These are phyloP conservation scores for Delichon dasypus DNA, from an alignment of 2,797 vertebrate genomes.

Conservation along the genomic window DNA sequence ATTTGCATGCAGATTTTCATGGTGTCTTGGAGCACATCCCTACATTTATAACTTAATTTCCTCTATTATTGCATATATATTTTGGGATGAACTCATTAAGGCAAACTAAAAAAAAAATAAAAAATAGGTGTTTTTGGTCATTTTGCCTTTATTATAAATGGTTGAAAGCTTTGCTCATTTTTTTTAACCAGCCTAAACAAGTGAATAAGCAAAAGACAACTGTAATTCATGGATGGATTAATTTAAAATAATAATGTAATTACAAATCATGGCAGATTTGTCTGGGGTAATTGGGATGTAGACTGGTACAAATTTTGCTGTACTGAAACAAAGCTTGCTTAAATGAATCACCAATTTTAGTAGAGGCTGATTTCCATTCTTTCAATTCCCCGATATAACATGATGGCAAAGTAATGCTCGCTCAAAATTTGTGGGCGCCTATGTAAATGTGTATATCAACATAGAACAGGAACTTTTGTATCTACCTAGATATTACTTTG, in stretches of 20 bases:
- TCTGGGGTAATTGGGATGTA: slow-evolving; percentile 71
- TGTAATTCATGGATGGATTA: slow-evolving; percentile 76
- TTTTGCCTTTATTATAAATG: slow-evolving; percentile 79
- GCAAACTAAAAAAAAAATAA: slow-evolving; percentile 77
- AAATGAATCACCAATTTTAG: slow-evolving; percentile 2
- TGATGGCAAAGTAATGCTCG: not conserved
- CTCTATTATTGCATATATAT: slow-evolving; percentile 98
- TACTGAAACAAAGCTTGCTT: slow-evolving; percentile 34
- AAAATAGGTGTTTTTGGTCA: slow-evolving; percentile 73
- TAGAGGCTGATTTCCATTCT: not conserved
- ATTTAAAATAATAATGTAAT: slow-evolving; percentile 78
- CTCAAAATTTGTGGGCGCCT: not conserved
- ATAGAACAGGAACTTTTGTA: not conserved
- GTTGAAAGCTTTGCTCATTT: slow-evolving; percentile 73
- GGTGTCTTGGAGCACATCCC: slow-evolving; percentile 94
- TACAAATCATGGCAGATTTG: slow-evolving; percentile 74
- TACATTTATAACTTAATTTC: slow-evolving; percentile 99
- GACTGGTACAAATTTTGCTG: slow-evolving; percentile 69
- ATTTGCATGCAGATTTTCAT: slow-evolving; percentile 96
- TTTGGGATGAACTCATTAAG: slow-evolving; percentile 84
- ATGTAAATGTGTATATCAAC: not conserved
- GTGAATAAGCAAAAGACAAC: slow-evolving; percentile 74
- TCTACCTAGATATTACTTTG: not conserved
- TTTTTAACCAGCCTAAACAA: slow-evolving; percentile 69
- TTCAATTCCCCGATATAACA: not conserved